These are phyloP conservation scores for Furnarius figulus DNA, from an alignment of 2,113 vertebrate genomes.

Conservation along the genomic window DNA sequence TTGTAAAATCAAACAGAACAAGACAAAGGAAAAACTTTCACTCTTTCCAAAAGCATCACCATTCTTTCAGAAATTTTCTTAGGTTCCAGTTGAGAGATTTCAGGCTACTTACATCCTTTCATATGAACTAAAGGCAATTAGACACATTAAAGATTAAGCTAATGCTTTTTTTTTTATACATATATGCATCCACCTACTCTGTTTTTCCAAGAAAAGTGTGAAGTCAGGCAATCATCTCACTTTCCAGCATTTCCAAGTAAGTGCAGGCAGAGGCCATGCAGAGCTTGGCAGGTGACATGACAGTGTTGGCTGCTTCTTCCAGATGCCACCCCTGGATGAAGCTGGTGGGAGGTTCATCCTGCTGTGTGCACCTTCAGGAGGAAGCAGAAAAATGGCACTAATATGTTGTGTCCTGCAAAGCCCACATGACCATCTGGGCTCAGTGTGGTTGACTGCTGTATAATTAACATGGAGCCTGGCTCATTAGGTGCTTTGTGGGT, in stretches of 20 bases:
- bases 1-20: not conserved
- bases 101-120: not conserved
- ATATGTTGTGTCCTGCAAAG: not conserved
- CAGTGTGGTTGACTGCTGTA: not conserved
- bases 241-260: not conserved
- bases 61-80: not conserved
- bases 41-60: not conserved
- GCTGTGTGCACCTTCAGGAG: not conserved
- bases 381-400: not conserved
- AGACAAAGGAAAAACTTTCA: not conserved
- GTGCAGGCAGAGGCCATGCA: not conserved
- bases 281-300: not conserved
- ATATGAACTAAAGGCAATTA: not conserved
- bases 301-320: not conserved
- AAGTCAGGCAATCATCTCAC: not conserved
- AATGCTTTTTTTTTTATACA: not conserved
- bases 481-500: slow-evolving; percentile 8
- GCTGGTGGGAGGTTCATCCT: not conserved
- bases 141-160: not conserved
- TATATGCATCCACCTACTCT: not conserved
- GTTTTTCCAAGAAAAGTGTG: not conserved
- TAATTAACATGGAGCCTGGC: slow-evolving; percentile 11
- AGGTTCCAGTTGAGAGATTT: not conserved
- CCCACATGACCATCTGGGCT: not conserved
- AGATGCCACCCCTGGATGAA: not conserved